phyloP scores from a whole-genome alignment of 1,140 invertebrate species.

The Lithobius niger region DNA sequence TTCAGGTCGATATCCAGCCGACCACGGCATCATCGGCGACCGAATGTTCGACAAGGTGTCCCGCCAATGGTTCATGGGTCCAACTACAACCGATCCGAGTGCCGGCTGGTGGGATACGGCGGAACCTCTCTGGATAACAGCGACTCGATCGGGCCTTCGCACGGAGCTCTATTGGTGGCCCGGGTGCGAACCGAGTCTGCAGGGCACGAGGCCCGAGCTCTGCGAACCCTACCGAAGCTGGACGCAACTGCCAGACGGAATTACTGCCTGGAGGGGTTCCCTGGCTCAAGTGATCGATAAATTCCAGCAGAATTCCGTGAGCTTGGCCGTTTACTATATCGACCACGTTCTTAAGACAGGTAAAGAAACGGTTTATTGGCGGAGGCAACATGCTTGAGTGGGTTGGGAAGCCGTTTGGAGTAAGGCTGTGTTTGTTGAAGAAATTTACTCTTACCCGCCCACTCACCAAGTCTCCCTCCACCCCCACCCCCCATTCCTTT shows the following conservation, averaged over 20 bases:
- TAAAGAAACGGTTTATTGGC: too few species aligned
- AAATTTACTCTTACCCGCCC: too few species aligned
- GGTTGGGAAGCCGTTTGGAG: too few species aligned
- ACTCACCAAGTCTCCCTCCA: too few species aligned
- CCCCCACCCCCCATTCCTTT: too few species aligned
- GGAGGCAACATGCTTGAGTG: too few species aligned
- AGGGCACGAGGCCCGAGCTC: background rate
- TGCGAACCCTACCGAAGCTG: conserved; percentile 7
- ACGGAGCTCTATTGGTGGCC: conserved; percentile 10
- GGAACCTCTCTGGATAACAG: conserved; percentile 7
- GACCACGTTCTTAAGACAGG: background rate
- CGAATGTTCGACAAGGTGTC: conserved; percentile 4
- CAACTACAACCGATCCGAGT: background rate
- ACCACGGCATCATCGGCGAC: conserved; percentile 9
- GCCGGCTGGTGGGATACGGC: background rate
- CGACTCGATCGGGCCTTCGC: background rate
- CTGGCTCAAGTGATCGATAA: background rate
- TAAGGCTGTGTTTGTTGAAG: too few species aligned
- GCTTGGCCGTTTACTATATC: background rate
- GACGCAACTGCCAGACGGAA: background rate
- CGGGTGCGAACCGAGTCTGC: background rate
- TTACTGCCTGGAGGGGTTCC: background rate
- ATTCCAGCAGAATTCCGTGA: background rate
- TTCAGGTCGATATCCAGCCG: background rate
- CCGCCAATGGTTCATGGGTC: background rate